phyloP scores from a whole-genome alignment of 2,888 invertebrate genomes.

The Heliothis peltigera region DNA sequence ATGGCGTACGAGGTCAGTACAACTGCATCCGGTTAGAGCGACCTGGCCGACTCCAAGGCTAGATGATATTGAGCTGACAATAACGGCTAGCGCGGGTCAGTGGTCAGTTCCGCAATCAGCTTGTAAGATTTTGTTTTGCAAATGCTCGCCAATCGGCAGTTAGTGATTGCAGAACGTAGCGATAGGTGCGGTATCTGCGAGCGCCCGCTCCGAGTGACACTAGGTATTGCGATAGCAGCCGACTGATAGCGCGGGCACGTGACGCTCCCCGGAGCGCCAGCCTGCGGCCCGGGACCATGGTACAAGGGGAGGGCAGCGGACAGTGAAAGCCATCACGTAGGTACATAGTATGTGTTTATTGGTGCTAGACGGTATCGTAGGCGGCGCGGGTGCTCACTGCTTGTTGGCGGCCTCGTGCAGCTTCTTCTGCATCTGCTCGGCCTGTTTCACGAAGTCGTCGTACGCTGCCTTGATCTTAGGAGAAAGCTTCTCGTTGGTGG shows the following conservation, averaged over 20 bases:
- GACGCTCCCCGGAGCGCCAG: not conserved
- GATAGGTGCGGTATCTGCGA: not conserved
- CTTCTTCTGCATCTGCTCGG: constrained; percentile 79
- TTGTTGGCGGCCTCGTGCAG: constrained; percentile 83
- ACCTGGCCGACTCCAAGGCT: too few species aligned
- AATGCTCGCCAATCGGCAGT: not conserved
- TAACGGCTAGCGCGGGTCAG: too few species aligned
- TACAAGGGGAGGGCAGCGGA: not conserved
- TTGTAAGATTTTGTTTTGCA: too few species aligned
- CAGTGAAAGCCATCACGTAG: constrained; percentile 25
- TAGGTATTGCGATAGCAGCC: not conserved
- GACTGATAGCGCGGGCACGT: not conserved
- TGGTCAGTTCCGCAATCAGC: too few species aligned
- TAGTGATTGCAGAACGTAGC: not conserved
- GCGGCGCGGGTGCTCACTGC: constrained; percentile 66
- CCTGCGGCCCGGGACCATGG: too few species aligned
- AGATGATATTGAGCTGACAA: too few species aligned
- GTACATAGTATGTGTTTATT: constrained; percentile 40
- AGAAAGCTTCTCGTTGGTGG: constrained; percentile 81
- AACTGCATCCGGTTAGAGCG: too few species aligned
- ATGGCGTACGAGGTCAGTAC: too few species aligned
- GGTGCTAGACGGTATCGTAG: constrained; percentile 25
- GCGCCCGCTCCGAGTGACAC: constrained; percentile 8
- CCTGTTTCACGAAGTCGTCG: constrained; percentile 81
- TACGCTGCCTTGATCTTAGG: constrained; percentile 82